Evolutionary conservation across 2,888 invertebrate species (phyloP).

Genomic region (Oxystoma pomonae): DNA sequence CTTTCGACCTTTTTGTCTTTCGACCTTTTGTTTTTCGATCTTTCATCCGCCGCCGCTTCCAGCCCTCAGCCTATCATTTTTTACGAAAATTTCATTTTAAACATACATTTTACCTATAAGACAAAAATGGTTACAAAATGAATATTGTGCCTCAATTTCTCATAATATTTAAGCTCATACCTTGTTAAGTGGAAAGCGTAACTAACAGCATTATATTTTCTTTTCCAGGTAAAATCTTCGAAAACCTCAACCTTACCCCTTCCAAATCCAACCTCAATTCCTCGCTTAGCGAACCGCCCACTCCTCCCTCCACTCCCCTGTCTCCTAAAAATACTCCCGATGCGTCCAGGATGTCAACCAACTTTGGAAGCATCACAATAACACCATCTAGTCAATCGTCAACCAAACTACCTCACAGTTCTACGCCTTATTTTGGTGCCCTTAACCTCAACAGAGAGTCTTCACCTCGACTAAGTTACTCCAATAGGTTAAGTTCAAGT

Average conservation of each 20-base stretch:
- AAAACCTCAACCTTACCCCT: conserved; percentile 44
- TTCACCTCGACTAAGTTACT: background rate
- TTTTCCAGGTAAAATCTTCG: conserved; percentile 50
- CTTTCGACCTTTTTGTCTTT: too few species aligned
- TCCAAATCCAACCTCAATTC: conserved; percentile 23
- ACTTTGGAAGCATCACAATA: conserved; percentile 2
- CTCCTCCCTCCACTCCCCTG: conserved; percentile 50
- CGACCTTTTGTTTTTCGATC: too few species aligned
- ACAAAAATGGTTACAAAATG: too few species aligned
- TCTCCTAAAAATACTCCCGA: conserved; percentile 41
- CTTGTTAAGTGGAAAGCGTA: too few species aligned
- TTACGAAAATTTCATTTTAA: too few species aligned
- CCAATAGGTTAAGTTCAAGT: background rate
- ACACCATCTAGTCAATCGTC: conserved; percentile 21
- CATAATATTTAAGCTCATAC: too few species aligned
- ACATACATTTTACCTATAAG: too few species aligned
- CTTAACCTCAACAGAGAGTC: background rate
- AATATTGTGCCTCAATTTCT: too few species aligned
- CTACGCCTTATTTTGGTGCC: conserved; percentile 18
- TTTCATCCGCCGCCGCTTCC: too few species aligned
- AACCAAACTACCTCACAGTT: conserved; percentile 40
- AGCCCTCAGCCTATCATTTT: too few species aligned
- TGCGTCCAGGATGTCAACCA: conserved; percentile 11
- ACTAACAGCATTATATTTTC: too few species aligned
- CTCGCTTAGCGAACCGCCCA: conserved; percentile 49